Evolutionary conservation across 1,140 invertebrate genomes (phyloP), one percentile per base, ranked within the genome.

Genomic region (Saxidomus purpurata): DNA sequence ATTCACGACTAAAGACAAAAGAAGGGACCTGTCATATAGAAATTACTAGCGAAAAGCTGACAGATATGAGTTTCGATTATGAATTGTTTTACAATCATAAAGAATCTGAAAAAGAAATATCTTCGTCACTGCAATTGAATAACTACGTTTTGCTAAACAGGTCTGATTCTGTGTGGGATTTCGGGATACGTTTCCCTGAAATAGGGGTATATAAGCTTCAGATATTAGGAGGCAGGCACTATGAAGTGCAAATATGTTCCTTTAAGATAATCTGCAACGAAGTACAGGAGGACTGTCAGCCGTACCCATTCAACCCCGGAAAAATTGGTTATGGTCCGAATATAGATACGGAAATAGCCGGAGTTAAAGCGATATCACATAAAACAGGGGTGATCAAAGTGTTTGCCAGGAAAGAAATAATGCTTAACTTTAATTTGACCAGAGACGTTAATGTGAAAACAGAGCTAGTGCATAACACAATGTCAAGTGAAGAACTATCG

Each of bases 261-360:
- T 89, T 89, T 59, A 76, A 83, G 36, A 89, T 82, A 28, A 1
- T 43, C 28, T 38, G 22, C 19, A 36, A 59, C 17, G 87, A 82
- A 55, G 87, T 76, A 8, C 25, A 82, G 28, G 87, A 82, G 3
- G 79, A 89, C 22, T 43, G 36, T 22, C n/a, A 74, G 28, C 87
- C 79, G 22, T 47, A 71, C n/a, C 87, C 87, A 13, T 55, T 49
- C 8, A 89, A 89, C 76, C 87, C 87, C 19, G 87, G 80, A 3
- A 69, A 38, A 36, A 40, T 87, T 67, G 87, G 87, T 8, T 89
- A 71, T 22, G 87, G 87, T 11, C 87, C 87, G 19, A 82, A n/a
- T 22, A 19, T 28, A 38, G 79, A 82, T 40, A 89, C 87, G 6
- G 87, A 89, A 63, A 17, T 38, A 19, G 79, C 87, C 36, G 87